Evolutionary conservation across 1,140 invertebrate species (phyloP).

Genomic region (Tetragnatha versicolor): DNA sequence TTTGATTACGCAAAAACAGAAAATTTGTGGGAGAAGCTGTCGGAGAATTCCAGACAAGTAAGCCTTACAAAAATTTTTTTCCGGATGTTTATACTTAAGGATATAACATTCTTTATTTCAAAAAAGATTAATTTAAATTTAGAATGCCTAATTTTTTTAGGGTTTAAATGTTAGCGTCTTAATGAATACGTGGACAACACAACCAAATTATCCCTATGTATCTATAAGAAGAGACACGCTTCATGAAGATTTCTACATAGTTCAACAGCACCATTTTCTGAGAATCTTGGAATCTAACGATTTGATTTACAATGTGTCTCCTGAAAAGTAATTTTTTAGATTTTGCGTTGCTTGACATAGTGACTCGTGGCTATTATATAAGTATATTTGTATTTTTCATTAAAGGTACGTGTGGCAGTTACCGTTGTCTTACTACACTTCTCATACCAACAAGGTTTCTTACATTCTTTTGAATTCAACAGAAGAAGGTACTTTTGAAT

Average conservation of each 20-base stretch:
- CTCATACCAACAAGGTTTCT: neutral
- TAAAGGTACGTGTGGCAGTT: conserved; percentile 7
- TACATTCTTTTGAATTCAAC: neutral
- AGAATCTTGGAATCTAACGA: too few species aligned
- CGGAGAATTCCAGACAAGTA: conserved; percentile 18
- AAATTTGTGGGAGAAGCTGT: conserved; percentile 73
- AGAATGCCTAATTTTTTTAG: too few species aligned
- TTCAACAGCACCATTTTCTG: conserved; percentile 51
- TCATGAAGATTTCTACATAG: conserved; percentile 66
- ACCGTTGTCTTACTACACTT: neutral
- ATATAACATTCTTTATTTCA: too few species aligned
- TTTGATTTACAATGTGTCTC: too few species aligned
- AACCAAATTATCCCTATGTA: conserved; percentile 88
- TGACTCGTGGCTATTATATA: neutral
- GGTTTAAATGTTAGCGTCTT: conserved; percentile 71
- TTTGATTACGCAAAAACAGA: conserved; percentile 81
- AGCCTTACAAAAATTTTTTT: too few species aligned
- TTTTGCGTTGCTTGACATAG: too few species aligned
- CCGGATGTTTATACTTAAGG: too few species aligned
- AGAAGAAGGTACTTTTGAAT: too few species aligned
- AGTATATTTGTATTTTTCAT: neutral
- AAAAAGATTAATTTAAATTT: too few species aligned
- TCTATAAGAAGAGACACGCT: conserved; percentile 74
- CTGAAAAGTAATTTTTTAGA: too few species aligned
- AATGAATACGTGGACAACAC: conserved; percentile 90